phyloP scores from a whole-genome alignment of 2,113 vertebrate species.

The Tyto alba region DNA sequence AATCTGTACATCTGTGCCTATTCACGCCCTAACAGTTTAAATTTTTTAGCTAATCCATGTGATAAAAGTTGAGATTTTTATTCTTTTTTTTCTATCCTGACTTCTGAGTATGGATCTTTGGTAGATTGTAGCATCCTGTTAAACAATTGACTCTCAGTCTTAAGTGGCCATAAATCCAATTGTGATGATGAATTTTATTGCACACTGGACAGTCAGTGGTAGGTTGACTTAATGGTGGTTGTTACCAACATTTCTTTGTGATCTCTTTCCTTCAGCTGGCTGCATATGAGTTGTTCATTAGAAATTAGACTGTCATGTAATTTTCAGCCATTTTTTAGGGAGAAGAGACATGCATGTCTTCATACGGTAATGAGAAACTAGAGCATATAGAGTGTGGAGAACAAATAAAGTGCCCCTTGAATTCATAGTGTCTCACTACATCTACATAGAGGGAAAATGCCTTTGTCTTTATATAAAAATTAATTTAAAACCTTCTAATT shows the following conservation, averaged over 20 bases:
- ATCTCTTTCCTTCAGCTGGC: not conserved
- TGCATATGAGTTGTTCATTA: not conserved
- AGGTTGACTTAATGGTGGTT: not conserved
- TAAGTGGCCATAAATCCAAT: rapidly evolving
- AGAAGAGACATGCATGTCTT: not conserved
- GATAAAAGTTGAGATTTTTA: not conserved
- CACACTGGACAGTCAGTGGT: not conserved
- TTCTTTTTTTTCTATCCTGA: not conserved
- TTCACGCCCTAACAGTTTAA: not conserved
- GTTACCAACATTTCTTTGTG: not conserved
- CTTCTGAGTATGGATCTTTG: not conserved
- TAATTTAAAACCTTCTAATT: not conserved
- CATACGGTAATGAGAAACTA: not conserved
- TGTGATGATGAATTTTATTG: not conserved
- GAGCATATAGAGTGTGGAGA: not conserved
- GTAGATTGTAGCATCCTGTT: not conserved
- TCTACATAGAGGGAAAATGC: not conserved
- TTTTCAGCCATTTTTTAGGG: not conserved
- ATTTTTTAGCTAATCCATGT: not conserved
- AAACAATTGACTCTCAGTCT: not conserved
- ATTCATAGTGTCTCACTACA: not conserved
- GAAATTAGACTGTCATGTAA: not conserved
- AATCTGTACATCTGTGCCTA: not conserved
- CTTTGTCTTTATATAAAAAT: not conserved
- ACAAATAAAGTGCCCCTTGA: not conserved